These are phyloP conservation scores for Drosophila saltans DNA, from an alignment of 1,140 invertebrate genomes.

Conservation along the genomic window DNA sequence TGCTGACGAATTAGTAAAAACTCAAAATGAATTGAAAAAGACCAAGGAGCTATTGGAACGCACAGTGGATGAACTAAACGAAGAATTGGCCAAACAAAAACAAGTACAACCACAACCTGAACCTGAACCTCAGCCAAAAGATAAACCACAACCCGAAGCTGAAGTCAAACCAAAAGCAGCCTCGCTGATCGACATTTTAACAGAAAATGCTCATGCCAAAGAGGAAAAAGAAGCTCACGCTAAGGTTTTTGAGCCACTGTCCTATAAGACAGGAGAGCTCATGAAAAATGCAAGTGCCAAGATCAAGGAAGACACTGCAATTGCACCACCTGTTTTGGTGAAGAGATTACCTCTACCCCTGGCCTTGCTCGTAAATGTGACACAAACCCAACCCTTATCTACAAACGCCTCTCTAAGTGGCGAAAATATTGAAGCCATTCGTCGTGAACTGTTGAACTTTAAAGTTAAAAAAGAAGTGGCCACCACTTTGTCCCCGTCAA, in stretches of 20 bases:
- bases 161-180: slow-evolving; percentile 43
- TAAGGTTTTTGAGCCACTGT: slow-evolving; percentile 72
- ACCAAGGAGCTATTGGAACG: slow-evolving; percentile 84
- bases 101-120: slow-evolving; percentile 28
- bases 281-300: slow-evolving; percentile 50
- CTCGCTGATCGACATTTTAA: slow-evolving; percentile 65
- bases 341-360: slow-evolving; percentile 67
- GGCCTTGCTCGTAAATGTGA: slow-evolving; percentile 60
- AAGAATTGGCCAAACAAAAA: slow-evolving; percentile 77
- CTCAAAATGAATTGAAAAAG: slow-evolving; percentile 85
- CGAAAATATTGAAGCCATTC: slow-evolving; percentile 74
- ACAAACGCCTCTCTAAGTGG: slow-evolving; percentile 42
- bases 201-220: slow-evolving; percentile 60
- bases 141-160: slow-evolving; percentile 12
- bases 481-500: neutral
- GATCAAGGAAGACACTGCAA: slow-evolving; percentile 2
- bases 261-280: slow-evolving; percentile 73
- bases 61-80: slow-evolving; percentile 84
- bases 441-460: slow-evolving; percentile 67
- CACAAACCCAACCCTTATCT: slow-evolving; percentile 14
- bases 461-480: slow-evolving; percentile 25
- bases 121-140: slow-evolving; percentile 3
- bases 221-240: slow-evolving; percentile 65
- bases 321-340: slow-evolving; percentile 11
- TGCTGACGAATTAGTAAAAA: slow-evolving; percentile 80